A percentile compares a stretch with the other conserved stretches of the same genome.
Evolutionary conservation across 1,140 invertebrate genomes (phyloP).

Genomic region (Habropoda laboriosa): DNA sequence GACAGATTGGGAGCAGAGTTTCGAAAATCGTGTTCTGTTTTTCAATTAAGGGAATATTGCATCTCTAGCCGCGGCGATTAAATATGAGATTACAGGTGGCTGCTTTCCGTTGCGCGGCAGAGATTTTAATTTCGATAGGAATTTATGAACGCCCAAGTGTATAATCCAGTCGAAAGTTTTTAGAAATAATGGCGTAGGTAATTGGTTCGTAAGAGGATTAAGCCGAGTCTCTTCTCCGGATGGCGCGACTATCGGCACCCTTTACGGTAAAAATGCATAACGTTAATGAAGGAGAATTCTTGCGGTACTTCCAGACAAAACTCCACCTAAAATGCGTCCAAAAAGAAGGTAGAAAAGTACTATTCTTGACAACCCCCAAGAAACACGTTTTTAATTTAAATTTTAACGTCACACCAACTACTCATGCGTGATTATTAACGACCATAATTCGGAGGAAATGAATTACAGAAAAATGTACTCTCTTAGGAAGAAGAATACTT

Average conservation of each 20-base stretch:
- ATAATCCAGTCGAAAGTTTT: slow-evolving; percentile 8
- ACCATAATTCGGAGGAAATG: too few species aligned
- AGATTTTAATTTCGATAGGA: slow-evolving; percentile 29
- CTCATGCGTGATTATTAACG: too few species aligned
- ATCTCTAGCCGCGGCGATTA: not conserved
- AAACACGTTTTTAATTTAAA: too few species aligned
- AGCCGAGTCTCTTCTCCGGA: not conserved
- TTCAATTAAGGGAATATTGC: slow-evolving; percentile 30
- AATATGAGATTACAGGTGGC: not conserved
- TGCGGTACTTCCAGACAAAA: too few species aligned
- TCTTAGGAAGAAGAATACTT: too few species aligned
- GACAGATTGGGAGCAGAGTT: not conserved
- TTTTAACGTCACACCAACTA: too few species aligned
- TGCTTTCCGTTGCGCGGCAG: too few species aligned
- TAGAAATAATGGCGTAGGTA: not conserved
- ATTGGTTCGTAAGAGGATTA: slow-evolving; percentile 16
- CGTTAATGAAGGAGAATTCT: not conserved
- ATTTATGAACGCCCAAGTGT: not conserved
- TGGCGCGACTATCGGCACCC: not conserved
- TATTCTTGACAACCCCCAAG: too few species aligned
- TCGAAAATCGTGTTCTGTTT: slow-evolving; percentile 12
- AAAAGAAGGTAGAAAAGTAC: too few species aligned
- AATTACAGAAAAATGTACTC: too few species aligned
- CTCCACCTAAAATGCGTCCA: not conserved
- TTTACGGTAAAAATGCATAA: not conserved